Evolutionary conservation across 1,140 invertebrate genomes (phyloP).

Genomic region (Pseudomyrmex gracilis): DNA sequence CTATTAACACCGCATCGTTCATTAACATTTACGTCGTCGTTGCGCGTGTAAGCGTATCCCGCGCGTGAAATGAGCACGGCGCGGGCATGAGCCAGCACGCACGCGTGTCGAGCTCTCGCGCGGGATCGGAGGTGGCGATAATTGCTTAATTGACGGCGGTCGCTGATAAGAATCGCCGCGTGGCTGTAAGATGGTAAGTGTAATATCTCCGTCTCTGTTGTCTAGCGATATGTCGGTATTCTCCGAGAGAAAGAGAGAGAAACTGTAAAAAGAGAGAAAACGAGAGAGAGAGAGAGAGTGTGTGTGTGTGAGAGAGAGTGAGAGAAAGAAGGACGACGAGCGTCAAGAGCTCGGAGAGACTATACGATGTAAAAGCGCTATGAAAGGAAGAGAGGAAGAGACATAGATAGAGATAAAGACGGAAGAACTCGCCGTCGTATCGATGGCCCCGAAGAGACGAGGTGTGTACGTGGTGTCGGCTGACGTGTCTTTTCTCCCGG

Average conservation of each 20-base stretch:
- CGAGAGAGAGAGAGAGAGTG: not conserved
- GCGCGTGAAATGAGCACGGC: slow-evolving; percentile 33
- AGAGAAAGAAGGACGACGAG: not conserved
- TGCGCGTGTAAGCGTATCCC: slow-evolving; percentile 29
- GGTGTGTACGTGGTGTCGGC: slow-evolving; percentile 73
- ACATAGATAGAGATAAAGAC: slow-evolving; percentile 37
- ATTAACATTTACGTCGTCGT: slow-evolving; percentile 41
- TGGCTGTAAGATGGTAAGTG: slow-evolving; percentile 66
- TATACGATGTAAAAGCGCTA: slow-evolving; percentile 27
- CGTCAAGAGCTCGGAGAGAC: not conserved
- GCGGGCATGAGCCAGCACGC: slow-evolving; percentile 63
- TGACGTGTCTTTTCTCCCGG: slow-evolving; percentile 79
- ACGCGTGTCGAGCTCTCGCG: slow-evolving; percentile 24
- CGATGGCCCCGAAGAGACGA: slow-evolving; percentile 74
- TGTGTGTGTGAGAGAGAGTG: not conserved
- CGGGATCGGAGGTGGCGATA: slow-evolving; percentile 67
- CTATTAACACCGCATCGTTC: slow-evolving; percentile 48
- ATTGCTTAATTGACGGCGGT: slow-evolving; percentile 80
- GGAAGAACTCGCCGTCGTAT: slow-evolving; percentile 62
- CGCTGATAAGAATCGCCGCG: slow-evolving; percentile 75
- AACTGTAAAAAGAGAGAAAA: not conserved
- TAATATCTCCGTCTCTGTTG: slow-evolving; percentile 46
- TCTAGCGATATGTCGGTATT: slow-evolving; percentile 40
- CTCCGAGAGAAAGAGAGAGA: slow-evolving; percentile 9
- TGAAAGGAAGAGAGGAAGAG: not conserved